Base-by-base conservation (phyloP, 2,113 vertebrate genomes). In the Oceanodroma tethys region DNA sequence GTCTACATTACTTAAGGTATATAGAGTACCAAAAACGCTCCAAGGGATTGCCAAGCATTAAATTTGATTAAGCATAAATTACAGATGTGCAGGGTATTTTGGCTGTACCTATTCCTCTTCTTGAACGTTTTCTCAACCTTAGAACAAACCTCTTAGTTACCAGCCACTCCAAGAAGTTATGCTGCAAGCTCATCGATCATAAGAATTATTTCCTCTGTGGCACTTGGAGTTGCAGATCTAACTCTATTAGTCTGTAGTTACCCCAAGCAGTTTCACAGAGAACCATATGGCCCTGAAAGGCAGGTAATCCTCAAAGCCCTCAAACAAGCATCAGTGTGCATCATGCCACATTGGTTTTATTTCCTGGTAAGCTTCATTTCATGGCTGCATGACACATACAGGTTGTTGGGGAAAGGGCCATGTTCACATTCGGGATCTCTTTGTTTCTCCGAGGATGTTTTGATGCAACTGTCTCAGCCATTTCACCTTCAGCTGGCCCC, bases 381-480 rank as follows among this genome's bases (percentile, higher is more conserved):
- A 1, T 22, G 32, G 30, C 81, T 76, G 50, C 72, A 32, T 7
- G 4, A 81, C 81, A 43, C 21, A 29, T 13, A 40, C 0, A 13
- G 50, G 42, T 6, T 76, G 38, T 4, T 72, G 47, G 52, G 56
- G 36, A 82, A 74, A 86, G 56, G 52, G 71, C 52, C 60, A 16
- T 5, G 45, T 73, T 91, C 90, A 36, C 68, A 27, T 91, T 79
- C 1, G 3, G 81, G 55, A 85, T 72, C 80, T 68, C 17, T 87
- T 92, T 92, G 93, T 72, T 92, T 94, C 89, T 92, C 94, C 4
- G 6, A 94, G 66, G 85, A 78, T 53, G 66, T 88, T 92, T 94
- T 71, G 93, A 95, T 89, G 68, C 25, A 65, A 71, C 65, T 85
- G 36, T 34, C 72, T 95, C 84, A 72, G 73, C 38, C 65, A 76